Evolutionary conservation across 2,113 vertebrate species (phyloP).

Genomic region (Brachyhypopomus gauderio): DNA sequence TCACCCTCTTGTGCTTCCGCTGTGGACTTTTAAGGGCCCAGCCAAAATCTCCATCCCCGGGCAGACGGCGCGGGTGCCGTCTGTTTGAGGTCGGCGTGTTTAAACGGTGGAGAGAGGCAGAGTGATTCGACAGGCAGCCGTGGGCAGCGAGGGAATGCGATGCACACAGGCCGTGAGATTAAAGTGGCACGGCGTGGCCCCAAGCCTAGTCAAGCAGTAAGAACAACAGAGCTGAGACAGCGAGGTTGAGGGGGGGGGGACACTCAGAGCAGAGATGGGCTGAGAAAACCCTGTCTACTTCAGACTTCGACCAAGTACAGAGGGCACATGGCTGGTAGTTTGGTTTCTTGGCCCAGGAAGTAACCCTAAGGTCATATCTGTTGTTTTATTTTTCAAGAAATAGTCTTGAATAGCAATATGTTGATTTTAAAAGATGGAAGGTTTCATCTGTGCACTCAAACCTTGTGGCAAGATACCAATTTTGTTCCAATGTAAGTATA

Average conservation of each 20-base stretch:
- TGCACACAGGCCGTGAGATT: conserved; percentile 65
- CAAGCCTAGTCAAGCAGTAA: conserved; percentile 73
- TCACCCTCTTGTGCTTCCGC: neutral
- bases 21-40: conserved; percentile 15
- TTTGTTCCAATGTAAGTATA: neutral
- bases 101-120: conserved; percentile 37
- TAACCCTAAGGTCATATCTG: neutral
- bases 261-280: neutral
- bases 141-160: conserved; percentile 38
- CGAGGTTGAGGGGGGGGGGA: conserved; percentile 23
- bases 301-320: neutral
- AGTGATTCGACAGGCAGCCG: conserved; percentile 2
- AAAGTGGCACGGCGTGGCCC: conserved; percentile 69
- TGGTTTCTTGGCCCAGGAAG: neutral
- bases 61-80: conserved; percentile 32
- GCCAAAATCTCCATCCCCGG: conserved; percentile 10
- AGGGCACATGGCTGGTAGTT: neutral
- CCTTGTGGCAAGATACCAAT: neutral
- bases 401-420: no score
- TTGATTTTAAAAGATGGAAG: neutral
- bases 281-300: neutral
- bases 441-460: neutral
- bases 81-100: conserved; percentile 36
- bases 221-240: conserved; percentile 66
- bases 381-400: no score